These are phyloP conservation scores for Meteorus cinctellus DNA, from an alignment of 2,888 invertebrate genomes.

Conservation along the genomic window DNA sequence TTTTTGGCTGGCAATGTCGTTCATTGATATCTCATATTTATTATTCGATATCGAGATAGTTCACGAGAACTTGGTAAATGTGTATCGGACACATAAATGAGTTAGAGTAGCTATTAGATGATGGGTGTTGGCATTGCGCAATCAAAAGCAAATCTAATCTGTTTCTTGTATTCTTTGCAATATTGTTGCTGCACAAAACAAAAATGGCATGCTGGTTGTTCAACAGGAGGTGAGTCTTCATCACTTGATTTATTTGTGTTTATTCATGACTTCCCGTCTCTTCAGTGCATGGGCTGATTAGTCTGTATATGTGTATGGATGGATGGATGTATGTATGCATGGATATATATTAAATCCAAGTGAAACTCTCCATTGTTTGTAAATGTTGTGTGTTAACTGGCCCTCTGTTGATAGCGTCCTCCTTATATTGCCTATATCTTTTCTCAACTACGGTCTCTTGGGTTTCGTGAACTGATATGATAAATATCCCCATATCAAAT, in stretches of 20 bases:
- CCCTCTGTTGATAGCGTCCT: neutral
- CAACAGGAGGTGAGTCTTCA: constrained; percentile 73
- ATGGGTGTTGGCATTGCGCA: constrained; percentile 67
- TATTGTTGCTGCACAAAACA: constrained; percentile 72
- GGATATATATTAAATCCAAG: neutral
- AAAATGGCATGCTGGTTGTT: constrained; percentile 72
- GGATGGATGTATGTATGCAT: neutral
- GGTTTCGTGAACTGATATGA: neutral
- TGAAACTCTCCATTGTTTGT: neutral
- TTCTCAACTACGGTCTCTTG: neutral
- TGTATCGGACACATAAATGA: neutral
- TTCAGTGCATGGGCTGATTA: neutral
- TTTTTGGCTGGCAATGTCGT: neutral
- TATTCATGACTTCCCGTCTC: neutral
- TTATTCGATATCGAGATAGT: constrained; percentile 51
- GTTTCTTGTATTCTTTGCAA: constrained; percentile 73
- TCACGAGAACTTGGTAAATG: neutral
- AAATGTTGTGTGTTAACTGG: neutral
- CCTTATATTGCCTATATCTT: neutral
- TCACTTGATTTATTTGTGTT: constrained; percentile 64
- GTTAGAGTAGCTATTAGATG: neutral
- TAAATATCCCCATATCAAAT: neutral
- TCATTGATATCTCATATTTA: neutral
- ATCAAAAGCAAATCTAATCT: constrained; percentile 68
- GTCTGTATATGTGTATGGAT: neutral